Evolutionary conservation across 2,888 invertebrate genomes (phyloP).

Genomic region (Polyommatus iphigenia): DNA sequence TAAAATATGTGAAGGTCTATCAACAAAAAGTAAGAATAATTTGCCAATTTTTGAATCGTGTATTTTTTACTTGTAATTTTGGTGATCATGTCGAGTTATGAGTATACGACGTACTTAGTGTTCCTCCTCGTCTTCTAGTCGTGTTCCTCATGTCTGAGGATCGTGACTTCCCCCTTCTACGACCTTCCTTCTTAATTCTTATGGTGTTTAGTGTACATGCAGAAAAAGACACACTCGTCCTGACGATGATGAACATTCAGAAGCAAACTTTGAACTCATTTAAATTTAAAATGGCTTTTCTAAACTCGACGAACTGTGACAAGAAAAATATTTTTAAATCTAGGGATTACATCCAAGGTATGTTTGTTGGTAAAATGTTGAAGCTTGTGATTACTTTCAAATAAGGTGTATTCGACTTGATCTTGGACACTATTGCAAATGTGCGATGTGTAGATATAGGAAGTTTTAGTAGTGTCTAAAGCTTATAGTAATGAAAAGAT

Average conservation of each 20-base stretch:
- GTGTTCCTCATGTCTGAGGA: too few relatives aligned
- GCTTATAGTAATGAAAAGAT: too few relatives aligned
- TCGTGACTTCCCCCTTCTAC: too few relatives aligned
- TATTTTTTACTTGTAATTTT: background rate
- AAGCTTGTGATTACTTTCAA: background rate
- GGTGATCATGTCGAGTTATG: background rate
- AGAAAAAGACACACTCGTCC: background rate
- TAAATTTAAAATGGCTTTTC: constrained; percentile 68
- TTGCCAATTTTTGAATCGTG: background rate
- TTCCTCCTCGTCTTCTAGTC: too few relatives aligned
- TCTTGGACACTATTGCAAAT: too few relatives aligned
- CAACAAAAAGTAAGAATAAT: background rate
- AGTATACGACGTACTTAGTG: background rate
- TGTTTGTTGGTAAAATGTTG: background rate
- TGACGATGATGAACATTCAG: constrained; percentile 48
- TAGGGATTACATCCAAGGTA: background rate
- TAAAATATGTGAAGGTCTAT: background rate
- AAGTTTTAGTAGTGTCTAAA: too few relatives aligned
- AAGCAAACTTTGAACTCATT: constrained; percentile 63
- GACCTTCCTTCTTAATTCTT: too few relatives aligned
- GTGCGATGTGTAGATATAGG: too few relatives aligned
- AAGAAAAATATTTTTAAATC: constrained; percentile 37
- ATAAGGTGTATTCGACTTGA: too few relatives aligned
- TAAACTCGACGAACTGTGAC: constrained; percentile 44
- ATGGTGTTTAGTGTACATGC: background rate